Base-by-base conservation (phyloP, 2,888 invertebrate genomes). In the Endotricha flammealis region DNA sequence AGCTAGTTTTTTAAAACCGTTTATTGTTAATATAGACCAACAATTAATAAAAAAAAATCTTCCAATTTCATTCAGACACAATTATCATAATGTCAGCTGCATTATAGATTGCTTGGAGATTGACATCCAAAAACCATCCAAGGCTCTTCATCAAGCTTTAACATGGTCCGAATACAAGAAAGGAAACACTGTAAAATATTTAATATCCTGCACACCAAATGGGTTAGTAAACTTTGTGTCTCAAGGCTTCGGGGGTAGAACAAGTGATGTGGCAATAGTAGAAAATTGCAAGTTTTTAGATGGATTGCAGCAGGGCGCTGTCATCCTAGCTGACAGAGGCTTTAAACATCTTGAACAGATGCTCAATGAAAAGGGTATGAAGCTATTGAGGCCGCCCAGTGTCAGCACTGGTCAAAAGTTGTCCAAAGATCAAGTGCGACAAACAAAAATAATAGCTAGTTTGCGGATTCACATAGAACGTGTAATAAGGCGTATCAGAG, bases 51-150 rank as follows among this genome's bases (percentile, higher is more conserved):
- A 39, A 28, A 43, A 33, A 9, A 29, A 14, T 44, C 4, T 50
- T 2, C 24, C 11, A 6, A 25, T 25, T 25, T 9, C 24, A 2
- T 25, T 36, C 12, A 4, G 36, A 23, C 25, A 28, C 12, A 34
- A 33, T 10, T 50, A 48, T 35, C 13, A 24, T 17, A 32, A 36
- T 20, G 45, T 48, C 5, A 23, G 36, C 11, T 46, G 36, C 10
- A 48, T 52, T 10, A 45, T 53, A 12, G 49, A 53, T 38, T 52
- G 51, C 24, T 33, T 52, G 7, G 52, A 53, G 35, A 54, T 29
- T n/a, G 29, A 29, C 14, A 51, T 55, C 7, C 47, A 55, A 36
- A 55, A 50, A 28, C 53, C 55, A 10, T 34, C 38, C 8, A 34
- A 46, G 32, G 32, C 49, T 10, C 31, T 46, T 4, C 6, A 33